These are phyloP conservation scores for Atrina japonica DNA, from an alignment of 2,888 invertebrate species.

Conservation along the genomic window DNA sequence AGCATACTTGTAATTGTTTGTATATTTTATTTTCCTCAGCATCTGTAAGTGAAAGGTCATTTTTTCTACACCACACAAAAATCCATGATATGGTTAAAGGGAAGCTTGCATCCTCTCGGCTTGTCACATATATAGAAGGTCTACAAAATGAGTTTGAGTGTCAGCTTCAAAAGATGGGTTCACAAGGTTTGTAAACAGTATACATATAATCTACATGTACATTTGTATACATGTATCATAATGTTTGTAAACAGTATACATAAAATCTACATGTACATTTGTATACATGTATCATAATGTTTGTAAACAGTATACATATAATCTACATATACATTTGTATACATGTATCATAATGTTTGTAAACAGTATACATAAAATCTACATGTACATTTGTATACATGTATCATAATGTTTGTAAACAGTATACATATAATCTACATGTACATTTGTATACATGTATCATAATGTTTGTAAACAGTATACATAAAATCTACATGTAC, in stretches of 20 bases:
- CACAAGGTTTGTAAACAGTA: conserved; percentile 4
- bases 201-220: background rate
- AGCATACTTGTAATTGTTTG: too few relatives aligned
- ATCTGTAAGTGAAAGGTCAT: conserved; percentile 62
- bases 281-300: too few relatives aligned
- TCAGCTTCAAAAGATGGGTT: conserved; percentile 43
- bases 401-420: too few relatives aligned
- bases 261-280: background rate
- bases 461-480: too few relatives aligned
- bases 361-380: too few relatives aligned
- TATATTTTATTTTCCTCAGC: conserved; percentile 56
- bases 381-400: too few relatives aligned
- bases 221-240: too few relatives aligned
- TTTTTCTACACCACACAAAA: conserved; percentile 71
- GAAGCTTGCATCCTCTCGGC: conserved; percentile 62
- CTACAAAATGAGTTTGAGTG: conserved; percentile 62
- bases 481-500: too few relatives aligned
- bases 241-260: too few relatives aligned
- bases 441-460: too few relatives aligned
- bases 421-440: too few relatives aligned
- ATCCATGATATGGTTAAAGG: conserved; percentile 76
- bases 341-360: background rate
- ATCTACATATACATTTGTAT: background rate
- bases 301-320: background rate
- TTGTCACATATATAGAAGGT: conserved; percentile 54